A percentile compares a stretch with the other conserved stretches of the same genome.
These are phyloP conservation scores for Drosophila micromelanica DNA, from an alignment of 1,140 invertebrate species.

Conservation along the genomic window DNA sequence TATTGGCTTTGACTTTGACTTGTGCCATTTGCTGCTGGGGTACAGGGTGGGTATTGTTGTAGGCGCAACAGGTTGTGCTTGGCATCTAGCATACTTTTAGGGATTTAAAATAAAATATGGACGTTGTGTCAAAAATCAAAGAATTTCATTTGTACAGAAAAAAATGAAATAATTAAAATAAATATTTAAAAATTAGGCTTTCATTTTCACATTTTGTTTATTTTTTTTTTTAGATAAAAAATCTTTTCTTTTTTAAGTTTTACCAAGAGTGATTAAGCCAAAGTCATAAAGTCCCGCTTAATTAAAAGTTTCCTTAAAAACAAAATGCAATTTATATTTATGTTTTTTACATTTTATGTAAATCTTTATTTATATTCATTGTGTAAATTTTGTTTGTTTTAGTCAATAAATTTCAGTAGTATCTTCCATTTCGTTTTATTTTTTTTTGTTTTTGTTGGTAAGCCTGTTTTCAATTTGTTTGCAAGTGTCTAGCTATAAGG, in stretches of 20 bases:
- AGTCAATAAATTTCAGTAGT: constrained; percentile 45
- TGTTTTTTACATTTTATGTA: constrained; percentile 76
- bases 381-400: constrained; percentile 76
- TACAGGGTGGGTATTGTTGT: constrained; percentile 3
- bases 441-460: constrained; percentile 30
- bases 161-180: not conserved
- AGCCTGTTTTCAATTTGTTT: constrained; percentile 63
- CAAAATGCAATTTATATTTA: not conserved
- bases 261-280: not conserved
- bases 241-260: no score
- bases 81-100: constrained; percentile 46
- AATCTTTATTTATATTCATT: constrained; percentile 74
- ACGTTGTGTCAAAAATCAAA: not conserved
- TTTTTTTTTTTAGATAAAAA: no score
- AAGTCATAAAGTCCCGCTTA: not conserved
- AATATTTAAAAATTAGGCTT: no score
- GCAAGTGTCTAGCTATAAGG: constrained; percentile 66
- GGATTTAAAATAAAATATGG: not conserved
- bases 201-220: no score
- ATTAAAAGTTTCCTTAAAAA: not conserved
- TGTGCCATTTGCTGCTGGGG: constrained; percentile 3
- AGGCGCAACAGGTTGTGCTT: constrained; percentile 22
- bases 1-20: constrained; percentile 58
- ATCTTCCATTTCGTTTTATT: constrained; percentile 27
- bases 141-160: not conserved